Conservation (phyloP, 2,113 vertebrate genomes). For the Rattus rattus region DNA sequence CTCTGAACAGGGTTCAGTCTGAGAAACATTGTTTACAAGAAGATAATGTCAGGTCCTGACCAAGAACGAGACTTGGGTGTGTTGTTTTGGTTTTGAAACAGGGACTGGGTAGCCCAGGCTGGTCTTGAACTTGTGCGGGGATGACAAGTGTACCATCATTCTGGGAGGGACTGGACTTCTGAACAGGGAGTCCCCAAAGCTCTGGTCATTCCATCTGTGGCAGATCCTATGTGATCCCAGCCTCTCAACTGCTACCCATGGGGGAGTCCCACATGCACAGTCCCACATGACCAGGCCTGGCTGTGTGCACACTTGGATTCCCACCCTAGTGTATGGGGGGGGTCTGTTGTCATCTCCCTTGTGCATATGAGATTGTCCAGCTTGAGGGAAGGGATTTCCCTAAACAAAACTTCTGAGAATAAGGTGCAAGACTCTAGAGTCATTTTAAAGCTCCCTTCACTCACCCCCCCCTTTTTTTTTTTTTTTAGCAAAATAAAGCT, state of each 20-base stretch:
- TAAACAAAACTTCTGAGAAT: background rate
- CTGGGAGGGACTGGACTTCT: background rate
- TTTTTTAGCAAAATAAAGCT: background rate
- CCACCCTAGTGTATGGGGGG: background rate
- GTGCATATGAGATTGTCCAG: background rate
- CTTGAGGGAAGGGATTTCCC: background rate
- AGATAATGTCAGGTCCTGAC: background rate
- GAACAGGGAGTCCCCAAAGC: background rate
- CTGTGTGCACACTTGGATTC: background rate
- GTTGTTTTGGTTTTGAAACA: background rate
- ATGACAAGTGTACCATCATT: background rate
- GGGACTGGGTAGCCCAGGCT: background rate
- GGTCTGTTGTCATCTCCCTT: background rate
- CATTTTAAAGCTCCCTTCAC: background rate
- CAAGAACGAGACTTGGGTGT: background rate
- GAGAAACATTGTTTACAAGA: conserved; percentile 9
- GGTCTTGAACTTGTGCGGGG: background rate
- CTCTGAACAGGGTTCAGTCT: background rate
- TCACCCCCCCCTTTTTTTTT: too few species aligned
- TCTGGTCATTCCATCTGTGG: background rate
- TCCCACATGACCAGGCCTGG: background rate
- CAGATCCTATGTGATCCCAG: background rate
- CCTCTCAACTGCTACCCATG: background rate
- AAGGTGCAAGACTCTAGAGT: background rate
- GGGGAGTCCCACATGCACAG: background rate